Base-by-base conservation (phyloP, 1,140 invertebrate genomes). In the Antheraea pernyi region DNA sequence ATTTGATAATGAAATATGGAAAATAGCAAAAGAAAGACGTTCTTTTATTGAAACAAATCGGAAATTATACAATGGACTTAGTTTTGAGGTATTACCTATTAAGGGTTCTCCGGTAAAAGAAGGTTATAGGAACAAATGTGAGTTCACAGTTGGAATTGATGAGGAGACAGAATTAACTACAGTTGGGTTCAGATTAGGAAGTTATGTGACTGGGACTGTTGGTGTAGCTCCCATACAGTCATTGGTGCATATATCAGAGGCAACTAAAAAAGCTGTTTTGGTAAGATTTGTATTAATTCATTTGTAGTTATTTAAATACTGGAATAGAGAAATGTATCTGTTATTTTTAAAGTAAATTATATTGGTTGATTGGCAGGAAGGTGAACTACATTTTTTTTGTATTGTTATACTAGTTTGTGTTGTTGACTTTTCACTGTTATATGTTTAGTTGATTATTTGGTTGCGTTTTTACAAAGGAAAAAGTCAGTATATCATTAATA, bases 111-210 rank as follows among this genome's bases (percentile, higher is more conserved):
- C 92, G 94, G 76, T 93, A 77, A 77, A 91, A 71, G 91, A 93
- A 78, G 96, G 95, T 0, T 99, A 99, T 88, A 94, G 99, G 59
- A 99, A 99, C 87, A 99, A 99, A 92, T 99, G 98, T 93, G 99
- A 99, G 94, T 99, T 99, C 85, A 97, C 97, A 16, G 94, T 99
- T 76, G 99, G 98, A 77, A 90, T 93, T n/a, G 84, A 93, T 85
- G 94, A 94, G 16, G 95, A 96, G 75, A 96, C 94, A 30, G 91
- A 93, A 39, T 91, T 96, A 84, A 93, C 94, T 62, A 96, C 96
- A 5, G 96, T 99, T 65, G 98, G 98, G 0, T 99, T 99, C 86
- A 94, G 98, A 13, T 91, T 98, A 71, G 96, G 97, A 11, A 96
- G 95, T 78, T 99, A 99, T 85, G 96, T 95, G 42, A 94, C 96